These are phyloP conservation scores for Leucopternis melanops DNA, from an alignment of 2,113 vertebrate species.

Conservation along the genomic window DNA sequence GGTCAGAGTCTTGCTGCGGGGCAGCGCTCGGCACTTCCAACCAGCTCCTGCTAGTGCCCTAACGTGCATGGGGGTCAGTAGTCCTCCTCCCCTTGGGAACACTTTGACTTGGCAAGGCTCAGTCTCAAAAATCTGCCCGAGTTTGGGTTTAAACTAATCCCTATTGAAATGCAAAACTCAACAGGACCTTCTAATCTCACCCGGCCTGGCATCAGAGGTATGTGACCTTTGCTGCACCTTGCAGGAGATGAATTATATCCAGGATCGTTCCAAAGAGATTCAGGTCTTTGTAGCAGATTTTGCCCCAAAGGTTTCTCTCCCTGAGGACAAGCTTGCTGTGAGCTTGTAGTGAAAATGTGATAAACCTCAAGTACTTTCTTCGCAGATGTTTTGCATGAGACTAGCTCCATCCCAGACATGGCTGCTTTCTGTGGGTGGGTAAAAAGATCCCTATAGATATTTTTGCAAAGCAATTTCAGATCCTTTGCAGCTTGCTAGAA, in stretches of 20 bases:
- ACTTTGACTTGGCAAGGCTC: not conserved
- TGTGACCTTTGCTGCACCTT: not conserved
- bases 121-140: not conserved
- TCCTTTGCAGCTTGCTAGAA: not conserved
- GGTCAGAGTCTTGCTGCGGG: not conserved
- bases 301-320: not conserved
- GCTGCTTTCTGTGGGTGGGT: not conserved
- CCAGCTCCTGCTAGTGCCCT: not conserved
- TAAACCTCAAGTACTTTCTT: not conserved
- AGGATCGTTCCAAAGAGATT: not conserved
- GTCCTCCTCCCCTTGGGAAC: not conserved
- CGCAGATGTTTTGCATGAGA: constrained; percentile 7
- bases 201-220: not conserved
- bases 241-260: not conserved
- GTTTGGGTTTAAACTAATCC: not conserved
- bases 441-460: constrained; percentile 26
- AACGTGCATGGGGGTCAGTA: not conserved
- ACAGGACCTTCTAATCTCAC: not conserved
- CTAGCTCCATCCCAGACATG: not conserved
- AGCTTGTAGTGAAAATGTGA: not conserved
- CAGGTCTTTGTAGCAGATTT: not conserved
- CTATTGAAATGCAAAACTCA: not conserved
- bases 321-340: not conserved
- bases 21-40: not conserved
- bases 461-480: constrained; percentile 1